Conservation (phyloP, 2,113 vertebrate genomes). For the Tetrao urogallus region DNA sequence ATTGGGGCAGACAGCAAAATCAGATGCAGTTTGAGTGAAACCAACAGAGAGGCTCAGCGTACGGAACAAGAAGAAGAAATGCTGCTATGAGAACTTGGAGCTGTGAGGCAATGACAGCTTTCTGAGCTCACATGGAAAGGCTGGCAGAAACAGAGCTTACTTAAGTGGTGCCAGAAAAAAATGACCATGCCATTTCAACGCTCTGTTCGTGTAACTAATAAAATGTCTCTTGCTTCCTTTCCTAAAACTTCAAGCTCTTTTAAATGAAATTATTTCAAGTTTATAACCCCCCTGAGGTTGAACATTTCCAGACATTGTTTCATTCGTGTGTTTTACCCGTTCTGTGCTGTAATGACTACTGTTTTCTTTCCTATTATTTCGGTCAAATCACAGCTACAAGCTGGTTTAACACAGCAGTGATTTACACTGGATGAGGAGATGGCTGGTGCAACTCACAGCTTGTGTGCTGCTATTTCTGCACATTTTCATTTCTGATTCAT, state of each 20-base stretch:
- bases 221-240: not conserved
- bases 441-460: conserved; percentile 7
- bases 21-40: not conserved
- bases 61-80: not conserved
- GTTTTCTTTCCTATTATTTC: not conserved
- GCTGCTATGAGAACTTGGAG: not conserved
- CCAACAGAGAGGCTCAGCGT: not conserved
- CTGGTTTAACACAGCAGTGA: not conserved
- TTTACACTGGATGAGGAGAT: conserved; percentile 3
- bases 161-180: not conserved
- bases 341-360: not conserved
- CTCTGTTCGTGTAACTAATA: not conserved
- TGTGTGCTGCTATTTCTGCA: not conserved
- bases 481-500: not conserved
- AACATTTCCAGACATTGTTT: conserved; percentile 26
- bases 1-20: not conserved
- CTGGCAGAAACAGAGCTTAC: not conserved
- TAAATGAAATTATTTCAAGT: not conserved
- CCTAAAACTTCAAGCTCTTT: not conserved
- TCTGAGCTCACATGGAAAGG: not conserved
- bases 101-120: not conserved
- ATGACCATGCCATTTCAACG: not conserved
- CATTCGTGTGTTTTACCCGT: not conserved
- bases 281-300: not conserved
- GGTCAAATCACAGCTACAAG: not conserved